Base-by-base conservation (phyloP, 2,888 invertebrate genomes). In the Keiferia lycopersicella region DNA sequence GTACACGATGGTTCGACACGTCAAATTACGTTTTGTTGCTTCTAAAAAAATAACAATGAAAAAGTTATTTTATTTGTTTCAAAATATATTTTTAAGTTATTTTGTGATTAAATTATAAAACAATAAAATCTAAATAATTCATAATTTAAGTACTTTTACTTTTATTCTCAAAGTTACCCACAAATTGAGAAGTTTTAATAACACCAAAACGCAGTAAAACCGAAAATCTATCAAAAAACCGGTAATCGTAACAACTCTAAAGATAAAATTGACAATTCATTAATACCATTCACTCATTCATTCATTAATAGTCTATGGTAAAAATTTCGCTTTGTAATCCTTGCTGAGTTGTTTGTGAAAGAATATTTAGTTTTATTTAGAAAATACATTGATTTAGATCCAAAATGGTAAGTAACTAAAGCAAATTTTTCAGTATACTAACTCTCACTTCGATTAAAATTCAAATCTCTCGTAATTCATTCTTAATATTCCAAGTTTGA, bases 301-400 rank as follows among this genome's bases (percentile, higher is more conserved):
- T 50, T 51, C 59, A 50, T 26, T 50, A 12, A 26, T 62, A 53
- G 38, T 62, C 66, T 60, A 61, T 72, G 70, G 62, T 66, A 66
- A 66, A 80, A 87, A 81, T 78, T 84, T 82, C 83, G 88, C 89
- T 79, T 88, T 86, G 89, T 89, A 89, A 89, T 89, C 82, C 74
- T 78, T 72, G 65, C 68, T 66, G 69, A 66, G 64, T 65, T 70
- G 68, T 64, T 65, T 70, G 68, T 45, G 50, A 56, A 53, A 65
- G 60, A 64, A 66, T 64, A 60, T 61, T 26, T 4, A 39, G 12
- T 62, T 63, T 64, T 41, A 20, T 38, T 64, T 57, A 63, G 45
- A 20, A 61, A 61, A 48, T 14, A 45, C 8, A n/a, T 22, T 53
- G 53, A n/a, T 39, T 53, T 4, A 39, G 14, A 14, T 12, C 8